These are phyloP conservation scores for Callyntrura guangdongensis DNA, from an alignment of 2,888 invertebrate genomes.

Conservation along the genomic window DNA sequence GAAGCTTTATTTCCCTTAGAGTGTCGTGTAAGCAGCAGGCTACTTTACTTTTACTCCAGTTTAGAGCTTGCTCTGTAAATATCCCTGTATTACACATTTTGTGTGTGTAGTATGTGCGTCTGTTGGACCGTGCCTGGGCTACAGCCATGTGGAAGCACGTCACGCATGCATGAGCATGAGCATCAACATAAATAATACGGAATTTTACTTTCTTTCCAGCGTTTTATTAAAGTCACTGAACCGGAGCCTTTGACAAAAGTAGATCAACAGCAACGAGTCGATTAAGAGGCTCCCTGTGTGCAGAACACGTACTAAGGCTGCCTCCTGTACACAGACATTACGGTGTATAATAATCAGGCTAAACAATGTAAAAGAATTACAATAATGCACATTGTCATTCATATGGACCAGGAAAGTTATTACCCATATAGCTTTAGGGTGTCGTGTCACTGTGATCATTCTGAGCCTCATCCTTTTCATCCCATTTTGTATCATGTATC, in stretches of 20 bases:
- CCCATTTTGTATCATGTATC: slow-evolving; percentile 42
- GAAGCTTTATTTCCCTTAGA: neutral
- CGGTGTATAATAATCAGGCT: slow-evolving; percentile 45
- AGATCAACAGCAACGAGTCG: slow-evolving; percentile 60
- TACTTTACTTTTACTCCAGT: slow-evolving; percentile 45
- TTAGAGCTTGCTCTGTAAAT: slow-evolving; percentile 13
- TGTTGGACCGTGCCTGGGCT: slow-evolving; percentile 27
- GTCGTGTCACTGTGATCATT: neutral
- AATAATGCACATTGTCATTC: slow-evolving; percentile 19
- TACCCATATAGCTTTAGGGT: neutral
- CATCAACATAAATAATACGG: slow-evolving; percentile 68
- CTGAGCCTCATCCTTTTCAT: neutral
- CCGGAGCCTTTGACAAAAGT: slow-evolving; percentile 73
- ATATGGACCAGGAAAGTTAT: neutral
- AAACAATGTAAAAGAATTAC: slow-evolving; percentile 27
- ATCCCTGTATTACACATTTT: slow-evolving; percentile 2
- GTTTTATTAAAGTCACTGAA: slow-evolving; percentile 75
- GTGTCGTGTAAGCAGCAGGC: slow-evolving; percentile 32
- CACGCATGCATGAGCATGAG: slow-evolving; percentile 54
- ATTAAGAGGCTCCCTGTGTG: slow-evolving; percentile 68
- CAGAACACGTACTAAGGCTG: slow-evolving; percentile 40
- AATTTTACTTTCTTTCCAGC: slow-evolving; percentile 69
- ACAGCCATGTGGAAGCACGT: slow-evolving; percentile 53
- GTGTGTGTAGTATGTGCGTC: neutral
- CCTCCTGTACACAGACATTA: neutral